Evolutionary conservation across 2,888 invertebrate genomes (phyloP).

Genomic region (Drosophila kambysellisi): DNA sequence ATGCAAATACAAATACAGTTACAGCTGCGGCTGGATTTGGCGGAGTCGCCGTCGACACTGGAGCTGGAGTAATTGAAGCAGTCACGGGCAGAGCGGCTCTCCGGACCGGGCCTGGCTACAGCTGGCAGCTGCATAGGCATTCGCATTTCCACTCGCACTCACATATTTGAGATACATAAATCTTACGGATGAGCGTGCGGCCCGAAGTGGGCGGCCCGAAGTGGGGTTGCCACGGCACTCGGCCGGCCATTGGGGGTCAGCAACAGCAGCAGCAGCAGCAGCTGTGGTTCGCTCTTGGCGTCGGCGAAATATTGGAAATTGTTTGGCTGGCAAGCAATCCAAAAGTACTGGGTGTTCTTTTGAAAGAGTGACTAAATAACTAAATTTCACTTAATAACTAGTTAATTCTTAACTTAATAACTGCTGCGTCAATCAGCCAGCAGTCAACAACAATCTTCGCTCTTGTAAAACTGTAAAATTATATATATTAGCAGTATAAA

Average conservation of each 20-base stretch:
- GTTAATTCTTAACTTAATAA: too few relatives aligned
- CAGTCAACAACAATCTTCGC: too few relatives aligned
- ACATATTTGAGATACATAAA: conserved; percentile 81
- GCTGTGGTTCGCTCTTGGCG: conserved; percentile 30
- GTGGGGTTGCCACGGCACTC: conserved; percentile 32
- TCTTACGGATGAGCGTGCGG: conserved; percentile 72
- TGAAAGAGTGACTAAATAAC: neutral
- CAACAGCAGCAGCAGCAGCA: conserved; percentile 30
- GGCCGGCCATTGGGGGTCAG: conserved; percentile 41
- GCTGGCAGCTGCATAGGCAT: conserved; percentile 73
- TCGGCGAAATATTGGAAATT: conserved; percentile 37
- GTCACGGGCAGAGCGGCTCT: conserved; percentile 32
- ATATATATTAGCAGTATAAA: too few relatives aligned
- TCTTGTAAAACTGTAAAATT: too few relatives aligned
- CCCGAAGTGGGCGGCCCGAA: conserved; percentile 24
- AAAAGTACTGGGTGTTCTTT: neutral
- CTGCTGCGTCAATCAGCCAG: too few relatives aligned
- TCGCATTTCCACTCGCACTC: conserved; percentile 65
- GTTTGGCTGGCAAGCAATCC: neutral
- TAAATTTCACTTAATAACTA: neutral
- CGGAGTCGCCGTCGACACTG: conserved; percentile 19
- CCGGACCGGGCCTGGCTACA: conserved; percentile 28
- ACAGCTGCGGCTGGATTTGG: conserved; percentile 49
- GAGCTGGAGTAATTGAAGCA: conserved; percentile 55
- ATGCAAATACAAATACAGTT: conserved; percentile 26